These are phyloP conservation scores for Castor canadensis DNA, from an alignment of 2,113 vertebrate genomes.

Conservation along the genomic window DNA sequence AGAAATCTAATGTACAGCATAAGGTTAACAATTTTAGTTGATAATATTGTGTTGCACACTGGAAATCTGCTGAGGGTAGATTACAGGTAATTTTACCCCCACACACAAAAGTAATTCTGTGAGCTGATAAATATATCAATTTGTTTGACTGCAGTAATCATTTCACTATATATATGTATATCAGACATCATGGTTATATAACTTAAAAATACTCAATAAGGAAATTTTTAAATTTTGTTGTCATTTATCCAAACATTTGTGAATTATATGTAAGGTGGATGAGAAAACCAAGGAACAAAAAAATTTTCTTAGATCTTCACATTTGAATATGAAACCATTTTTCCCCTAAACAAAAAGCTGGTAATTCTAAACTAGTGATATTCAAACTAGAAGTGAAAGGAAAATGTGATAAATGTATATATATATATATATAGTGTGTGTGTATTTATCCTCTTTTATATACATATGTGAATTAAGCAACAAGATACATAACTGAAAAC, in stretches of 20 bases:
- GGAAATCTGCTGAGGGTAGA: neutral
- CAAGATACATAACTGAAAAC: neutral
- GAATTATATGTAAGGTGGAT: neutral
- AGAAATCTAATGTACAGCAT: neutral
- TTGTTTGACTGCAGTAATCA: neutral
- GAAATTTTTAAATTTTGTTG: neutral
- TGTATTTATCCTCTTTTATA: neutral
- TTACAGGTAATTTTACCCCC: neutral
- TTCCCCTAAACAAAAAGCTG: constrained; percentile 35
- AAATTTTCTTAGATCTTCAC: neutral
- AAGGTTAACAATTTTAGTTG: neutral
- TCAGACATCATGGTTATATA: neutral
- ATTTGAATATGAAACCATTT: constrained; percentile 43
- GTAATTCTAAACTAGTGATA: constrained; percentile 27
- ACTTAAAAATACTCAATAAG: neutral
- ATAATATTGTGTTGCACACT: neutral
- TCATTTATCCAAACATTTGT: constrained; percentile 32
- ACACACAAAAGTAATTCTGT: neutral
- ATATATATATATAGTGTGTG: neutral
- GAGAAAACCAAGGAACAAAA: constrained; percentile 2
- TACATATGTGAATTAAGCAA: neutral
- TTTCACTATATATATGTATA: neutral
- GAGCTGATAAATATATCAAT: neutral
- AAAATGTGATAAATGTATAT: neutral
- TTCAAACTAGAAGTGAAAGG: neutral